Conservation (phyloP, 2,888 invertebrate species). For the Andrena trimmerana region DNA sequence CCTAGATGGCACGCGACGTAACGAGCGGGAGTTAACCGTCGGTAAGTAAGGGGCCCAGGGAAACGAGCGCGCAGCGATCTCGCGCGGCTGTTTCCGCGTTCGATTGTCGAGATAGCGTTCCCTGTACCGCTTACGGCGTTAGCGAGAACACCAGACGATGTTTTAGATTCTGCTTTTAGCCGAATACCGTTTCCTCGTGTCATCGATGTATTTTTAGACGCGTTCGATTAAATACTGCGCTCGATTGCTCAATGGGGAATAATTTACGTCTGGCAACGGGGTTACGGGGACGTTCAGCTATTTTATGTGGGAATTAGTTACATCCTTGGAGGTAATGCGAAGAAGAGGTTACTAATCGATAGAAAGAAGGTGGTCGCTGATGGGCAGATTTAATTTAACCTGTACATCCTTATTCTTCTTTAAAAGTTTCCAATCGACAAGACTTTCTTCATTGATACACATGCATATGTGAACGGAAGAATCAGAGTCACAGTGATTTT, state of each 20-base stretch:
- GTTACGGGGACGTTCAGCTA: too few species aligned
- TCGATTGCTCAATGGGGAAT: background rate
- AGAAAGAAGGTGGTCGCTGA: too few species aligned
- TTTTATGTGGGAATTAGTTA: background rate
- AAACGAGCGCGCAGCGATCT: too few species aligned
- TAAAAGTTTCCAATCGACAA: background rate
- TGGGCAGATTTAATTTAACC: too few species aligned
- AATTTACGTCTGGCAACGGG: background rate
- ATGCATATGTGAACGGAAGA: background rate
- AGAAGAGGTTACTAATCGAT: too few species aligned
- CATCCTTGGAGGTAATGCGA: background rate
- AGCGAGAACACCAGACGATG: background rate
- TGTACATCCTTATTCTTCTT: background rate
- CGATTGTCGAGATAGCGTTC: background rate
- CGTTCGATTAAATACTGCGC: background rate
- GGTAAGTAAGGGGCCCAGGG: too few species aligned
- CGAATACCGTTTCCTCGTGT: conserved; percentile 11
- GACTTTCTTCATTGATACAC: background rate
- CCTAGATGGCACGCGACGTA: background rate
- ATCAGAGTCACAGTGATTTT: conserved; percentile 7
- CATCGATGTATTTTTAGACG: conserved; percentile 16
- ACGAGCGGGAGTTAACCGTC: too few species aligned
- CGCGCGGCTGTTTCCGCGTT: too few species aligned
- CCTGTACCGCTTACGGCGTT: background rate
- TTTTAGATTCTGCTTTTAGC: conserved; percentile 18